A percentile compares a stretch with the other conserved stretches of the same genome.
These are phyloP conservation scores for Hoplodrina blanda DNA, from an alignment of 2,888 invertebrate species.

Conservation along the genomic window DNA sequence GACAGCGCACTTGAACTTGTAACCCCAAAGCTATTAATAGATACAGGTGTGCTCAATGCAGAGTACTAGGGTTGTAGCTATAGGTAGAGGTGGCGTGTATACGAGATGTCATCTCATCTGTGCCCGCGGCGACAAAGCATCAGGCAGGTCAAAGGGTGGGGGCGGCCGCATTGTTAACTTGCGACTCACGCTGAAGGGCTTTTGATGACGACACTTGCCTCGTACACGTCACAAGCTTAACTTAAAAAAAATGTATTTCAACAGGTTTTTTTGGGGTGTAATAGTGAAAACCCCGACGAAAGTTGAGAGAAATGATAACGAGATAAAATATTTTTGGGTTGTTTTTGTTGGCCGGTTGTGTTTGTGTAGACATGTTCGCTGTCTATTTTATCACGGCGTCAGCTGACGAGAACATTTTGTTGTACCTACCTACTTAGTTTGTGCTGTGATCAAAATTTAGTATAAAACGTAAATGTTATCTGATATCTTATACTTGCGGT, in stretches of 20 bases:
- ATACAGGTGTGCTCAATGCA: slow-evolving; percentile 47
- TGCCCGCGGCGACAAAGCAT: slow-evolving; percentile 84
- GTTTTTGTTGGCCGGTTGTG: slow-evolving; percentile 9
- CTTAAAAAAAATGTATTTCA: slow-evolving; percentile 71
- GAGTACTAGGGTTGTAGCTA: slow-evolving; percentile 36
- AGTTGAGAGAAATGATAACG: slow-evolving; percentile 46
- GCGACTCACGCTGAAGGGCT: slow-evolving; percentile 85
- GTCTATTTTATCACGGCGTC: slow-evolving; percentile 10
- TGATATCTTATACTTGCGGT: neutral
- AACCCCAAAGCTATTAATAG: slow-evolving; percentile 54
- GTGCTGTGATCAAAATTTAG: neutral
- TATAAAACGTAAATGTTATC: neutral
- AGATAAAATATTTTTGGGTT: slow-evolving; percentile 34
- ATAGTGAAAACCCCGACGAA: slow-evolving; percentile 41
- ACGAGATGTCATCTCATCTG: slow-evolving; percentile 83
- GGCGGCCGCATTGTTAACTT: slow-evolving; percentile 87
- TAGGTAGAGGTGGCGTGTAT: slow-evolving; percentile 64
- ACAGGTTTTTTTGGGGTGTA: slow-evolving; percentile 65
- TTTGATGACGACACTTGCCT: slow-evolving; percentile 84
- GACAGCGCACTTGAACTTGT: slow-evolving; percentile 52
- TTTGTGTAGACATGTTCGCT: slow-evolving; percentile 7
- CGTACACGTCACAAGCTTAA: slow-evolving; percentile 64
- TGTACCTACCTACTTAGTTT: slow-evolving; percentile 4
- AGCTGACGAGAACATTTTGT: neutral
- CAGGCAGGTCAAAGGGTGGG: slow-evolving; percentile 87